phyloP scores from a whole-genome alignment of 2,888 invertebrate species.

The Protophormia terraenovae region DNA sequence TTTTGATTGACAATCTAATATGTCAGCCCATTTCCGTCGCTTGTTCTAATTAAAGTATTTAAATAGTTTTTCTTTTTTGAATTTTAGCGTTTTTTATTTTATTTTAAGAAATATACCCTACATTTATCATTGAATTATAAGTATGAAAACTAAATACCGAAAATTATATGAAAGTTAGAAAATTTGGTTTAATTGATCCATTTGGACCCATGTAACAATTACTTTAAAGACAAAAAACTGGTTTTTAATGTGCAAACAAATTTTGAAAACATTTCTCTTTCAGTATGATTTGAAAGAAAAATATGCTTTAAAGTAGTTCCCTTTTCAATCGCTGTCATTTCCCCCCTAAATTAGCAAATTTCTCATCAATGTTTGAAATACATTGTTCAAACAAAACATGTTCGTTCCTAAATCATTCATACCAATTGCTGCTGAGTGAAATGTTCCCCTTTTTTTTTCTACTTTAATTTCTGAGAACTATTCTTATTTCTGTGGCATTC shows the following conservation, averaged over 20 bases:
- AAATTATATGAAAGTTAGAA: too few species aligned
- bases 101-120: background rate
- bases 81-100: background rate
- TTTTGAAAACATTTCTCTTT: constrained; percentile 9
- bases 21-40: constrained; percentile 46
- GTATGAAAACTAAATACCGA: too few species aligned
- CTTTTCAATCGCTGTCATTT: constrained; percentile 22
- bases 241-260: background rate
- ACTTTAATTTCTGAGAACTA: constrained; percentile 28
- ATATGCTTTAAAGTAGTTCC: constrained; percentile 13
- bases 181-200: too few species aligned
- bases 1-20: constrained; percentile 52
- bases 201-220: too few species aligned
- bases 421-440: background rate
- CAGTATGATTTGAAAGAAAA: constrained; percentile 2
- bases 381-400: background rate
- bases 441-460: background rate
- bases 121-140: too few species aligned
- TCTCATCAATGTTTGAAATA: background rate
- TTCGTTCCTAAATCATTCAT: constrained; percentile 14
- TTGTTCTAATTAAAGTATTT: constrained; percentile 43
- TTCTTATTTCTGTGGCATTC: constrained; percentile 60
- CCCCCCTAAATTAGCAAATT: background rate
- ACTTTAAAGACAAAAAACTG: background rate
- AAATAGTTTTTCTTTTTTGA: background rate